Evolutionary conservation across 2,113 vertebrate species (phyloP), one percentile per base, ranked within the genome.

Genomic region (Syrrhaptes paradoxus): DNA sequence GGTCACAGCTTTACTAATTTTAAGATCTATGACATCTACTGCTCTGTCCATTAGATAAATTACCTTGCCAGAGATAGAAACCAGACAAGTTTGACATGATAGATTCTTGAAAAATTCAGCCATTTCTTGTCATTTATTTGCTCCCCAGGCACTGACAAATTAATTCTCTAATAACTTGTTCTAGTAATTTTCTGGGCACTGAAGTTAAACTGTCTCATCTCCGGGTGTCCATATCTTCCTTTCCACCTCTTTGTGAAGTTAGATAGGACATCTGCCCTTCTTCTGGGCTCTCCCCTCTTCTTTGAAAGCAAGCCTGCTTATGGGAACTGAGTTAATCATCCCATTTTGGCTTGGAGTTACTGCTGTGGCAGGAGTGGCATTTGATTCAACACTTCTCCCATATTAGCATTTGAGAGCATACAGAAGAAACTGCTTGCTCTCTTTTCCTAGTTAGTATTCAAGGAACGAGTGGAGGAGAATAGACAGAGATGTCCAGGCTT

Each of bases 401-500:
- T 36, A 34, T 48, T 31, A 80, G 24, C 43, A 13, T 41, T 21
- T 45, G 63, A 79, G 77, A 71, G 34, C 29, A n/a, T 8, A 16
- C 38, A 51, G 65, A 36, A 93, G 62, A 55, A 93, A 52, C 78
- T 54, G 61, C 77, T 58, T 8, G 22, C 34, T 78, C 29, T 62
- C 49, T 74, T 91, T 19, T 36, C 65, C 46, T 87, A 8, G 43
- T 96, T 87, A 81, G 46, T 38, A 93, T 95, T 88, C 96, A 79
- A 61, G 66, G 59, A 52, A n/a, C 59, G 54, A 21, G 32, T 76
- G 65, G 51, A 72, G 81, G 51, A 84, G 49, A 46, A 79, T 17
- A 89, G 85, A 71, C 16, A 48, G 86, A 87, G 57, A 57, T 89
- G 92, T 76, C 92, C 89, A 54, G 76, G 62, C 34, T 96, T 95